Evolutionary conservation across 2,888 invertebrate species (phyloP).

Genomic region (Agrenia bidenticulata): DNA sequence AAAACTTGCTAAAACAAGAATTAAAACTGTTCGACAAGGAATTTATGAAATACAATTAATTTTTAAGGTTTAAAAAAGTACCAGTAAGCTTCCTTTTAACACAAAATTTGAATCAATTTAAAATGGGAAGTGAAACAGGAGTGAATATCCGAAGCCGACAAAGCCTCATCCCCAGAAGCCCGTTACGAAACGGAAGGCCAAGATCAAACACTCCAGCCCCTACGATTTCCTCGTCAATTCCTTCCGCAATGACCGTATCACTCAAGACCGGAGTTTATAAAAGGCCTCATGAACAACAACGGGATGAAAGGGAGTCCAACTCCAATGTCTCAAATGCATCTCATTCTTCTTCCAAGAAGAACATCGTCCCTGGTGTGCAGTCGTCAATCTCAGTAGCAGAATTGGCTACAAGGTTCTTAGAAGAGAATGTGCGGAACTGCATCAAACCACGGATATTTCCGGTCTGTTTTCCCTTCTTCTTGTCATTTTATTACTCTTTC

Average conservation of each 20-base stretch:
- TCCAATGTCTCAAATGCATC: too few relatives aligned
- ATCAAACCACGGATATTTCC: slow-evolving; percentile 53
- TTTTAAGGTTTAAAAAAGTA: too few relatives aligned
- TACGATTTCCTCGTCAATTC: background rate
- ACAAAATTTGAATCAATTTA: too few relatives aligned
- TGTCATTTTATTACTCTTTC: slow-evolving; percentile 49
- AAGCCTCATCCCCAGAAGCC: slow-evolving; percentile 3
- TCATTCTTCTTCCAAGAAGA: background rate
- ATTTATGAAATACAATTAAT: too few relatives aligned
- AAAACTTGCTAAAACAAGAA: too few relatives aligned
- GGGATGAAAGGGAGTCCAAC: too few relatives aligned
- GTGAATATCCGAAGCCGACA: background rate
- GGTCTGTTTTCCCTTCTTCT: slow-evolving; percentile 43
- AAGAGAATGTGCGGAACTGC: slow-evolving; percentile 50
- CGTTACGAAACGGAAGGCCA: background rate
- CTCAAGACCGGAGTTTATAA: background rate
- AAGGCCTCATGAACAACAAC: too few relatives aligned
- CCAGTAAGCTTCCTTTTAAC: too few relatives aligned
- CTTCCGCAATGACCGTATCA: slow-evolving; percentile 1
- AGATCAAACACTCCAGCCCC: background rate
- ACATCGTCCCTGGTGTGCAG: slow-evolving; percentile 8
- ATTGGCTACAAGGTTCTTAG: slow-evolving; percentile 47
- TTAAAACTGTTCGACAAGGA: too few relatives aligned
- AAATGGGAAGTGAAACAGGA: slow-evolving; percentile 6
- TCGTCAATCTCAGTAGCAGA: slow-evolving; percentile 39